Percentiles rank a stretch among this genome's conserved stretches.
phyloP scores from a whole-genome alignment of 2,888 invertebrate genomes.

The Dione juno region DNA sequence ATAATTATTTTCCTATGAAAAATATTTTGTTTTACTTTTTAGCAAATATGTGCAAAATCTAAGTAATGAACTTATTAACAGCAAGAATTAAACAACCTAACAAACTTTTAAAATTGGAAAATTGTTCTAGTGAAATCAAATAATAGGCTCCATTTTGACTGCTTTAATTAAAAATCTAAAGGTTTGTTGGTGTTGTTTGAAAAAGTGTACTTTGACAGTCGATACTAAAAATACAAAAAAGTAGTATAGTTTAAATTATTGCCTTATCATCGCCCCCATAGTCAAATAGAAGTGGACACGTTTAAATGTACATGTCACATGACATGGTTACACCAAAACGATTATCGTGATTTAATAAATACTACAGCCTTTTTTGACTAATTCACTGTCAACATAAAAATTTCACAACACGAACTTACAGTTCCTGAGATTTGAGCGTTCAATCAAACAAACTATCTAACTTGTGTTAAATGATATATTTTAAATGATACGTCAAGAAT shows the following conservation, averaged over 20 bases:
- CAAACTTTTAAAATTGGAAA: conserved; percentile 16
- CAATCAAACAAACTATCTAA: no score
- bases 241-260: neutral
- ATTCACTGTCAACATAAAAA: no score
- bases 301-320: no score
- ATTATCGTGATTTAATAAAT: no score
- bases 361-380: no score
- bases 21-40: neutral
- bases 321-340: no score
- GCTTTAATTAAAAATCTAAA: conserved; percentile 22
- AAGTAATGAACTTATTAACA: conserved; percentile 12
- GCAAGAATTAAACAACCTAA: conserved; percentile 11
- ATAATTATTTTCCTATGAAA: neutral
- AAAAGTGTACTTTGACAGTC: conserved; percentile 8
- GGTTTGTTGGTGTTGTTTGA: neutral
- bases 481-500: neutral
- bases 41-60: neutral
- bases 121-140: conserved; percentile 16
- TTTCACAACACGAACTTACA: no score
- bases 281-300: no score
- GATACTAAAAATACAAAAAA: neutral
- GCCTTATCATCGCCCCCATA: no score
- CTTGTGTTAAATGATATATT: no score
- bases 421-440: no score
- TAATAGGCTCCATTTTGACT: conserved; percentile 8